These are phyloP conservation scores for Trematomus loennbergii DNA, from an alignment of 2,113 vertebrate genomes.

Conservation along the genomic window DNA sequence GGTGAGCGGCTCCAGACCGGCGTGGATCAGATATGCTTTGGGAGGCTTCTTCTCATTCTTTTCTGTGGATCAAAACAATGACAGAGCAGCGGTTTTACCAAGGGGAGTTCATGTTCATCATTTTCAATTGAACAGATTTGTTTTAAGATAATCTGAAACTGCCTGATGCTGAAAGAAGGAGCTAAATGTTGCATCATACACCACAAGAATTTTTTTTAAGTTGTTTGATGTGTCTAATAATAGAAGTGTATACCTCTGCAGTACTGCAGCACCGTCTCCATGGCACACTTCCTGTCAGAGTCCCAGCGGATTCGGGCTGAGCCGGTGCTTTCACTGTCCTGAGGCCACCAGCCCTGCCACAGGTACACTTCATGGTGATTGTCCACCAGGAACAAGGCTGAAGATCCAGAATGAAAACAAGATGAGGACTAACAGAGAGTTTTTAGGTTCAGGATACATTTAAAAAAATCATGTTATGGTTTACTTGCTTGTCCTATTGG, in stretches of 20 bases:
- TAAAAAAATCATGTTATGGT: background rate
- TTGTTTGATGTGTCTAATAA: background rate
- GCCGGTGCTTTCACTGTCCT: conserved; percentile 90
- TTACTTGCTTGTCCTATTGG: background rate
- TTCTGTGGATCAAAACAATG: conserved; percentile 72
- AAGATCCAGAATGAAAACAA: background rate
- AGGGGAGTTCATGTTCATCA: too few species aligned
- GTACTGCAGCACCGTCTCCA: conserved; percentile 95
- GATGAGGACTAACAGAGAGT: background rate
- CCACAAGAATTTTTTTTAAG: too few species aligned
- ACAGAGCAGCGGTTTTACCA: background rate
- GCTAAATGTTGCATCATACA: background rate
- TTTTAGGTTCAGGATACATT: background rate
- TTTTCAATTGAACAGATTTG: too few species aligned
- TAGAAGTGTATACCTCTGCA: conserved; percentile 85
- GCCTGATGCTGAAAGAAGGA: background rate
- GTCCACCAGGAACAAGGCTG: conserved; percentile 94
- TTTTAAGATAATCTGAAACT: background rate
- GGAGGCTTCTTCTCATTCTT: conserved; percentile 93
- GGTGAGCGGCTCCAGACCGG: conserved; percentile 93
- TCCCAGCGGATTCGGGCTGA: conserved; percentile 95
- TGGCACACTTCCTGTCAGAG: conserved; percentile 91
- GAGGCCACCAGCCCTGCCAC: conserved; percentile 98
- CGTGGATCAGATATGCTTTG: conserved; percentile 94
- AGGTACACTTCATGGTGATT: conserved; percentile 97